These are phyloP conservation scores for Odocoileus virginianus DNA, from an alignment of 2,113 vertebrate species.

Conservation along the genomic window DNA sequence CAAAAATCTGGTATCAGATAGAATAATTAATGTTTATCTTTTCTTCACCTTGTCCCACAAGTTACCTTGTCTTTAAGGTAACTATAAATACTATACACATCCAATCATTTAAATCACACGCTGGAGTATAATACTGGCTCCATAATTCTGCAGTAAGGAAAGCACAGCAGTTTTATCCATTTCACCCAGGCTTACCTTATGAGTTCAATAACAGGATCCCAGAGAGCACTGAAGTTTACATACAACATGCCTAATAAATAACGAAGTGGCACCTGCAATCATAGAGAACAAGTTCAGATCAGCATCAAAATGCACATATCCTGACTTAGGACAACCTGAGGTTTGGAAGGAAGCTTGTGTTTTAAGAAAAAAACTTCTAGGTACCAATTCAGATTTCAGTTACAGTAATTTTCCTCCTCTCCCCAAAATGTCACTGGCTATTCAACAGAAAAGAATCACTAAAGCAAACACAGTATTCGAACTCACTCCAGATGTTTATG, in stretches of 20 bases:
- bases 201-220: constrained; percentile 95
- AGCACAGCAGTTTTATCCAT: neutral
- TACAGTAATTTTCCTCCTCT: neutral
- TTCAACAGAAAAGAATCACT: neutral
- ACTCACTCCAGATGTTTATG: neutral
- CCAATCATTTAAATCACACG: neutral
- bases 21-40: neutral
- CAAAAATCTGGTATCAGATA: neutral
- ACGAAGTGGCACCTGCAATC: constrained; percentile 90
- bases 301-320: neutral
- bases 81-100: neutral
- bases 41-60: neutral
- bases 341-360: neutral
- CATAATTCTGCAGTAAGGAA: neutral
- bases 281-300: constrained; percentile 13
- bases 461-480: neutral
- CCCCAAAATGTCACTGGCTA: neutral
- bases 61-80: neutral
- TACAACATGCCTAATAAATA: constrained; percentile 96
- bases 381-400: neutral
- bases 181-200: constrained; percentile 85
- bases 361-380: neutral
- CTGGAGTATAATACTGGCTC: neutral
- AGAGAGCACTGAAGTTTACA: constrained; percentile 94
- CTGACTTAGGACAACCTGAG: neutral